phyloP scores from a whole-genome alignment of 2,113 vertebrate species.

The Nothocercus nigrocapillus region DNA sequence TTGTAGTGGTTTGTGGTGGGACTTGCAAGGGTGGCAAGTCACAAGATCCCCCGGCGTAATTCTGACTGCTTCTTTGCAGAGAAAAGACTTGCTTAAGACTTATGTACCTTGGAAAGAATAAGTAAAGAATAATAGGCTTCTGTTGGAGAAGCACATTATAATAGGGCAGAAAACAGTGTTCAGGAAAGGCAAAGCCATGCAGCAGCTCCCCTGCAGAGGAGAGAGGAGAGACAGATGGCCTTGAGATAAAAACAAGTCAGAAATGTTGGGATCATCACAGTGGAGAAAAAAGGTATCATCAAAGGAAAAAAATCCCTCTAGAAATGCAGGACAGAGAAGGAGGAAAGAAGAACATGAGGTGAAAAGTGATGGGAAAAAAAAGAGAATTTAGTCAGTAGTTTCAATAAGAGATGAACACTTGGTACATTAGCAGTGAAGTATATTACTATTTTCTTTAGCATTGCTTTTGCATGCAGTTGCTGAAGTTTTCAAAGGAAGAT shows the following conservation, averaged over 20 bases:
- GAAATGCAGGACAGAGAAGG: background rate
- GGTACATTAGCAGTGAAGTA: background rate
- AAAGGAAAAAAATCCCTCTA: background rate
- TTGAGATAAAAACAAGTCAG: background rate
- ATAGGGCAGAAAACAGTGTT: background rate
- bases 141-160: background rate
- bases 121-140: background rate
- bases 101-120: background rate
- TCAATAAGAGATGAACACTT: background rate
- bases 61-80: background rate
- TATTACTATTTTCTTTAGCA: background rate
- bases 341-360: background rate
- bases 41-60: background rate
- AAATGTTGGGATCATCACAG: background rate
- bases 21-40: background rate
- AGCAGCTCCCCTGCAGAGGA: background rate
- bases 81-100: no score
- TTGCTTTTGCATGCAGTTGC: background rate
- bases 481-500: background rate
- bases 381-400: background rate
- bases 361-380: background rate
- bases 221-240: rapidly evolving
- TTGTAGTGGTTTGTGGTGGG: background rate
- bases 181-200: background rate
- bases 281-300: background rate